Evolutionary conservation across 37 sponge, comb jelly and placozoan species (phyloP).

Genomic region (Tethya wilhelma): DNA sequence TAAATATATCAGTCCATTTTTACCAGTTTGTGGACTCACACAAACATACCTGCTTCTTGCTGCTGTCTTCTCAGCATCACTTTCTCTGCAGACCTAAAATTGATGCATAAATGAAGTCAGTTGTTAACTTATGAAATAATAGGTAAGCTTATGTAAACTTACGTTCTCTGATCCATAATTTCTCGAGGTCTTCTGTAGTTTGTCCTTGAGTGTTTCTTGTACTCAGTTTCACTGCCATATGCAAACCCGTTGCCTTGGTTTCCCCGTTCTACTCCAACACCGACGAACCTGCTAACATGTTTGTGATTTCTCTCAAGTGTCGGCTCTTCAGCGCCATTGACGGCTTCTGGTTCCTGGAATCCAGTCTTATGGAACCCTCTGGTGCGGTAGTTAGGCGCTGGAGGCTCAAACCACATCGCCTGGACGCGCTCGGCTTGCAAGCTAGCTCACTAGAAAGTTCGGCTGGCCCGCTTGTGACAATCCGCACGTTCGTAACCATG

Average conservation of each 20-base stretch:
- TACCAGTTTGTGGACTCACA: too few relatives aligned
- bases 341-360: not conserved
- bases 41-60: conserved; percentile 25
- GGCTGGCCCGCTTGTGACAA: too few relatives aligned
- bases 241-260: not conserved
- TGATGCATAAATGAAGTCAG: not conserved
- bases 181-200: not conserved
- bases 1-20: too few relatives aligned
- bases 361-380: conserved; percentile 13
- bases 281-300: conserved; percentile 2
- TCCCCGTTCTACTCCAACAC: conserved; percentile 5
- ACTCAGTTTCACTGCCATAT: conserved; percentile 4
- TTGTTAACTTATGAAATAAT: too few relatives aligned
- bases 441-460: too few relatives aligned
- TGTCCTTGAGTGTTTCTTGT: not conserved
- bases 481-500: too few relatives aligned
- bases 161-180: not conserved
- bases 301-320: not conserved
- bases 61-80: conserved; percentile 11
- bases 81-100: conserved; percentile 4
- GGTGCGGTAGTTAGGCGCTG: conserved; percentile 6
- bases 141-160: not conserved
- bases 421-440: too few relatives aligned
- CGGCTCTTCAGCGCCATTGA: not conserved
- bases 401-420: too few relatives aligned